Evolutionary conservation across 2,888 invertebrate genomes (phyloP).

Genomic region (Gryllus longicercus): DNA sequence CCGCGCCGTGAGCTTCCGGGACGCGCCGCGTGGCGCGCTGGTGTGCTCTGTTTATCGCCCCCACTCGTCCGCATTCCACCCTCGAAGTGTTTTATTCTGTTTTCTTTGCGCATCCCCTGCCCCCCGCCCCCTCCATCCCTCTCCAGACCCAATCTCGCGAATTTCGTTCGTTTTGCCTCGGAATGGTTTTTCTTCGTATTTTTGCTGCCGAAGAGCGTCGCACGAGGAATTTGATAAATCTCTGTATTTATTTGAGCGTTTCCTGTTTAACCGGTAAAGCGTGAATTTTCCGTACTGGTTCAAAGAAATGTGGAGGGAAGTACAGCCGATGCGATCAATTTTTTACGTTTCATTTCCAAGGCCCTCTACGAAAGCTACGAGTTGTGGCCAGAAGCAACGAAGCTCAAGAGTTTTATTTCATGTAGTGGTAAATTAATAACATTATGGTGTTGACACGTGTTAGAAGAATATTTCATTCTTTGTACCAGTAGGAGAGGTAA

Average conservation of each 20-base stretch:
- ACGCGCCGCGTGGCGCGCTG: too few relatives aligned
- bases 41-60: conserved; percentile 11
- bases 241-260: not conserved
- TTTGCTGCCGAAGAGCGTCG: not conserved
- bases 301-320: not conserved
- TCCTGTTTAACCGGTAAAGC: not conserved
- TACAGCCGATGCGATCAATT: too few relatives aligned
- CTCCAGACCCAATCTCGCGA: not conserved
- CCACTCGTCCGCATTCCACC: conserved; percentile 3
- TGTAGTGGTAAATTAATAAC: too few relatives aligned
- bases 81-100: conserved; percentile 1
- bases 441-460: too few relatives aligned
- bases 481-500: too few relatives aligned
- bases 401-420: too few relatives aligned
- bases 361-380: too few relatives aligned
- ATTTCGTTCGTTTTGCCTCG: not conserved
- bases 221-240: not conserved
- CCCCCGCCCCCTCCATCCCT: not conserved
- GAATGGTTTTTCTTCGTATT: not conserved
- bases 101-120: not conserved
- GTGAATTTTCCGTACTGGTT: not conserved
- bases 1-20: not conserved
- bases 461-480: too few relatives aligned
- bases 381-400: too few relatives aligned
- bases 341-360: too few relatives aligned